Evolutionary conservation across 2,797 vertebrate species (phyloP).

Genomic region (Mus minutoides): DNA sequence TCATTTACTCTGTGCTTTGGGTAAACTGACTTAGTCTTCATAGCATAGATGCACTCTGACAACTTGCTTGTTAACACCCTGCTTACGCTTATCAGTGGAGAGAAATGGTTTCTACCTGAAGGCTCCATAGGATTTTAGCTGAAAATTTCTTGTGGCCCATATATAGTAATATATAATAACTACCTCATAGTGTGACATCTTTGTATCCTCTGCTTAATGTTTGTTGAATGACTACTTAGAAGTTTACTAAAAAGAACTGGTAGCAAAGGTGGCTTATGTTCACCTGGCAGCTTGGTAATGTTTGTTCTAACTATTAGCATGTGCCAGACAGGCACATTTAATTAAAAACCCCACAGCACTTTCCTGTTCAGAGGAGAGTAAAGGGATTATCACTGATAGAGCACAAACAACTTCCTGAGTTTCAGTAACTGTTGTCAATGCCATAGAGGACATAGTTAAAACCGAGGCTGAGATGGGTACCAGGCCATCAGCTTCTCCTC

Average conservation of each 20-base stretch:
- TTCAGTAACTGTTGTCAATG: neutral
- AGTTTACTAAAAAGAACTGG: neutral
- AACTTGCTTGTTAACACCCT: neutral
- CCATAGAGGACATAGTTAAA: neutral
- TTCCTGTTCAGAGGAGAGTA: constrained; percentile 21
- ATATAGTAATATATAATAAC: neutral
- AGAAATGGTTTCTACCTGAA: neutral
- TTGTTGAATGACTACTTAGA: constrained; percentile 8
- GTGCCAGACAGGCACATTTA: neutral
- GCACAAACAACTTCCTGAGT: neutral
- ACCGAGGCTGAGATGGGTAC: neutral
- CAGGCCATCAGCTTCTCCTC: neutral
- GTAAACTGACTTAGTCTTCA: neutral
- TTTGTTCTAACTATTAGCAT: neutral
- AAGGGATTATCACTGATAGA: neutral
- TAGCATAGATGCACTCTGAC: neutral
- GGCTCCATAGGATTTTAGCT: neutral
- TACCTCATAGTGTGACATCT: neutral
- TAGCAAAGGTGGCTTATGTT: neutral
- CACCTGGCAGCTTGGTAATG: neutral
- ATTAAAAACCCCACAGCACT: neutral
- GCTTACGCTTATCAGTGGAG: constrained; percentile 24
- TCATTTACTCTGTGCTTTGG: neutral
- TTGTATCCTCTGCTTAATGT: constrained; percentile 20
- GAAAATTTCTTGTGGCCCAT: neutral